Conservation (phyloP, 2,888 invertebrate genomes). For the Thereva nobilitata region DNA sequence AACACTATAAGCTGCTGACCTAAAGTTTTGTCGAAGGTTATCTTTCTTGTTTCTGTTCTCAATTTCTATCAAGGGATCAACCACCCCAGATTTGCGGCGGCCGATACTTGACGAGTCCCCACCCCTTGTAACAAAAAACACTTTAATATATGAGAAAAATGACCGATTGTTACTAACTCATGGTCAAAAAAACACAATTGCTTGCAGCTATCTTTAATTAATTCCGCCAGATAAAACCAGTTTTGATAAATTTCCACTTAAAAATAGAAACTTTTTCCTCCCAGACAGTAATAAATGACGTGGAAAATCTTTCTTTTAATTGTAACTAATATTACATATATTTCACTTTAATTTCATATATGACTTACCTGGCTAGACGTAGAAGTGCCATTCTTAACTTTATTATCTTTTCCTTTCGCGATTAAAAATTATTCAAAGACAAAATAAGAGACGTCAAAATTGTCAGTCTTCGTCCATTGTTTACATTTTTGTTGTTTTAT, state of each 20-base stretch:
- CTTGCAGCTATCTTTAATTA: not conserved
- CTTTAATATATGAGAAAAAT: too few relatives aligned
- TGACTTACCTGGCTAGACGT: slow-evolving; percentile 20
- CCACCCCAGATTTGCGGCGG: not conserved
- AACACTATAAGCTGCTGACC: not conserved
- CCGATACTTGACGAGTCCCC: too few relatives aligned
- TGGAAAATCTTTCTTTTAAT: not conserved
- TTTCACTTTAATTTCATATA: not conserved
- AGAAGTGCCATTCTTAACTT: slow-evolving; percentile 18
- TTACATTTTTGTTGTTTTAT: slow-evolving; percentile 30
- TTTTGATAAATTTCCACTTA: not conserved
- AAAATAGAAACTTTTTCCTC: too few relatives aligned
- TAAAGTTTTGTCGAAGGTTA: not conserved
- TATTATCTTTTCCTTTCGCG: not conserved
- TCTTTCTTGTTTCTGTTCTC: not conserved
- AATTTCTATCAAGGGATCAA: slow-evolving; percentile 6
- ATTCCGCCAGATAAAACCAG: not conserved
- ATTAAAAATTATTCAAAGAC: slow-evolving; percentile 13
- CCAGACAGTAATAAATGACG: not conserved
- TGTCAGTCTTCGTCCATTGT: slow-evolving; percentile 30
- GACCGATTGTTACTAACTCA: too few relatives aligned
- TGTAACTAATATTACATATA: not conserved
- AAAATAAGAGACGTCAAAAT: slow-evolving; percentile 12
- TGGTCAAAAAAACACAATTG: not conserved
- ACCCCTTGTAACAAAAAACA: too few relatives aligned